Percentiles rank a stretch among this genome's conserved stretches.
Evolutionary conservation across 2,113 vertebrate genomes (phyloP).

Genomic region (Pholis gunnellus): DNA sequence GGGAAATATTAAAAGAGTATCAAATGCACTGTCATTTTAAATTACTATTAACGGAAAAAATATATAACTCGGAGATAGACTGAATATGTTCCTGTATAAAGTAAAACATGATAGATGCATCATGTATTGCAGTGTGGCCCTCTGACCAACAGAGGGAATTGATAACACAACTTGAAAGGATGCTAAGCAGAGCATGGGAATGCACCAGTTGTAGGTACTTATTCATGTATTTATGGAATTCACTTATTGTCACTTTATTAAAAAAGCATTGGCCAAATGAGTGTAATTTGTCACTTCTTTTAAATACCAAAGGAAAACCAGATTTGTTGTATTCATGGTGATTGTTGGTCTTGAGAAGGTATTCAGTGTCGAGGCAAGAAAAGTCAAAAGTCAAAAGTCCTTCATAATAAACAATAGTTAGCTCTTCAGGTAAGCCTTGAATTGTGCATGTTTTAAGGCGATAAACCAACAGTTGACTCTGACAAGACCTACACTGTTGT

Average conservation of each 20-base stretch:
- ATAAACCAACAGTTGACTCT: neutral
- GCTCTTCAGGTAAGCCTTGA: neutral
- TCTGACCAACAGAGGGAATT: conserved; percentile 30
- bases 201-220: neutral
- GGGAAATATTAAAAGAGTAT: conserved; percentile 13
- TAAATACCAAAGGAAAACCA: neutral
- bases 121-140: neutral
- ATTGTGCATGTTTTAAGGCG: neutral
- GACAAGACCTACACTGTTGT: neutral
- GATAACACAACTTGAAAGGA: neutral
- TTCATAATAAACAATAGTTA: neutral
- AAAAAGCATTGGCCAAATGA: neutral
- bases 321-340: neutral
- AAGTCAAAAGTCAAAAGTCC: neutral
- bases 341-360: neutral
- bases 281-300: neutral
- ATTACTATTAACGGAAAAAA: neutral
- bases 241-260: neutral
- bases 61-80: neutral
- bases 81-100: neutral
- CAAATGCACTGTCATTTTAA: conserved; percentile 1
- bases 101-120: neutral
- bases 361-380: neutral
- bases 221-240: neutral
- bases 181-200: neutral